Conservation (phyloP, 2,888 invertebrate genomes). For the Arge pagana region DNA sequence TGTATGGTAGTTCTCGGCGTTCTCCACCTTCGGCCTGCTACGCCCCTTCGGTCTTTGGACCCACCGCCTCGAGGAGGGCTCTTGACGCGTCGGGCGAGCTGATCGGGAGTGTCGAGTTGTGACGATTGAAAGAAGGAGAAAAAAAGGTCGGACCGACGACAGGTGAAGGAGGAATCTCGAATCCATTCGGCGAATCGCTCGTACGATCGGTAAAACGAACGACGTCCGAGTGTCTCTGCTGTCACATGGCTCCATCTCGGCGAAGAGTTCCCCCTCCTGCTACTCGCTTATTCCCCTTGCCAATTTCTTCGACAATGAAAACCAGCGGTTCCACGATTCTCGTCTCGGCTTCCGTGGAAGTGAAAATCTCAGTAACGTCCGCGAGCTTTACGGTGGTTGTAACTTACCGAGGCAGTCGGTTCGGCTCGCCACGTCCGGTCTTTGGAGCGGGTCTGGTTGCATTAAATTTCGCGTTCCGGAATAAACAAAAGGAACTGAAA, state of each 20-base stretch:
- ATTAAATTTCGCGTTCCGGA: slow-evolving; percentile 43
- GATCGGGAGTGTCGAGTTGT: not conserved
- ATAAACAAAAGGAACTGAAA: slow-evolving; percentile 47
- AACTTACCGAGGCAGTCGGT: slow-evolving; percentile 7
- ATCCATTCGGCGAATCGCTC: not conserved
- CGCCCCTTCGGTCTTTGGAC: not conserved
- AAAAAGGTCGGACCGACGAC: not conserved
- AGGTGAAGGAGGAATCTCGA: not conserved
- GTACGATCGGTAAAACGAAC: slow-evolving; percentile 26
- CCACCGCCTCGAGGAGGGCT: not conserved
- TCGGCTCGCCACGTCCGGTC: slow-evolving; percentile 4
- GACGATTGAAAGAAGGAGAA: not conserved
- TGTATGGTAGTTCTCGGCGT: slow-evolving; percentile 28
- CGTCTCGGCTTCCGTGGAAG: not conserved
- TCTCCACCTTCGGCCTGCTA: not conserved
- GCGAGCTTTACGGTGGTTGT: not conserved
- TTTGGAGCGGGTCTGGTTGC: slow-evolving; percentile 33
- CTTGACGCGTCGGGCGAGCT: not conserved
- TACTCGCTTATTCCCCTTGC: too few relatives aligned
- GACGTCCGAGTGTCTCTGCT: slow-evolving; percentile 32
- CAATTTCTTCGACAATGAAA: too few relatives aligned
- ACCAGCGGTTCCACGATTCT: too few relatives aligned
- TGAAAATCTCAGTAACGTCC: not conserved
- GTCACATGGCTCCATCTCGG: slow-evolving; percentile 30
- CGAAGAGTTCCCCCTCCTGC: slow-evolving; percentile 23